Conservation (phyloP, 2,797 vertebrate species). For the Gorsachius magnificus region DNA sequence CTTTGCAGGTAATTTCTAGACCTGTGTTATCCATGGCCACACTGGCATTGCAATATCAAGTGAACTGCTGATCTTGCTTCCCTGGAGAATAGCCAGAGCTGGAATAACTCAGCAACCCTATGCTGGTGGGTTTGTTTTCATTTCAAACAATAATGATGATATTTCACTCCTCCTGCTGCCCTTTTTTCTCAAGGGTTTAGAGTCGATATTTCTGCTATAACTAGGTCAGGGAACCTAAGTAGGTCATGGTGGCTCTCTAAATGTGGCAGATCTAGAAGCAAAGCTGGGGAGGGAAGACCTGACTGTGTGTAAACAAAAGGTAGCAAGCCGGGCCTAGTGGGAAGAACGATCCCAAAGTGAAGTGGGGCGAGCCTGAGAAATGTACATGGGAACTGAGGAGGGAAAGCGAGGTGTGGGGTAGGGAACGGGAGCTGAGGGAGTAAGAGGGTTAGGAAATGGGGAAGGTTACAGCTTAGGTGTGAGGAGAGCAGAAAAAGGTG, state of each 20-base stretch:
- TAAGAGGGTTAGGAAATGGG: not conserved
- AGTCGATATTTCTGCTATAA: slow-evolving; percentile 67
- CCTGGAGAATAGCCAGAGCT: not conserved
- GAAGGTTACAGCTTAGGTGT: not conserved
- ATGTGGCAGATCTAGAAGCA: slow-evolving; percentile 48
- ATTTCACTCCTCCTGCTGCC: slow-evolving; percentile 40
- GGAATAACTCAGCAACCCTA: not conserved
- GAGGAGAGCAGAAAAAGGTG: not conserved
- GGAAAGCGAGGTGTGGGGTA: not conserved
- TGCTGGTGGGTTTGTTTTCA: slow-evolving; percentile 38
- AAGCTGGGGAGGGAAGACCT: slow-evolving; percentile 1
- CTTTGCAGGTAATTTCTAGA: not conserved
- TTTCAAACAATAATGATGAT: slow-evolving; percentile 28
- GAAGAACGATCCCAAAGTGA: not conserved
- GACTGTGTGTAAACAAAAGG: slow-evolving; percentile 30
- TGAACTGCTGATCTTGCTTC: not conserved
- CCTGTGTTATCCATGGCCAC: not conserved
- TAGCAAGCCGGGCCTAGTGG: not conserved
- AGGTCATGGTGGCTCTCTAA: slow-evolving; percentile 71
- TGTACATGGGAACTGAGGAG: not conserved
- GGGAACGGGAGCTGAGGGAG: not conserved
- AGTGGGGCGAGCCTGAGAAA: not conserved
- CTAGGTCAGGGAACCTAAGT: slow-evolving; percentile 76
- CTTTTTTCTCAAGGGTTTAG: slow-evolving; percentile 55
- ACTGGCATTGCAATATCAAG: not conserved